Evolutionary conservation across 2,888 invertebrate genomes (phyloP), one percentile per base, ranked within the genome.

Genomic region (Noctua pronuba): DNA sequence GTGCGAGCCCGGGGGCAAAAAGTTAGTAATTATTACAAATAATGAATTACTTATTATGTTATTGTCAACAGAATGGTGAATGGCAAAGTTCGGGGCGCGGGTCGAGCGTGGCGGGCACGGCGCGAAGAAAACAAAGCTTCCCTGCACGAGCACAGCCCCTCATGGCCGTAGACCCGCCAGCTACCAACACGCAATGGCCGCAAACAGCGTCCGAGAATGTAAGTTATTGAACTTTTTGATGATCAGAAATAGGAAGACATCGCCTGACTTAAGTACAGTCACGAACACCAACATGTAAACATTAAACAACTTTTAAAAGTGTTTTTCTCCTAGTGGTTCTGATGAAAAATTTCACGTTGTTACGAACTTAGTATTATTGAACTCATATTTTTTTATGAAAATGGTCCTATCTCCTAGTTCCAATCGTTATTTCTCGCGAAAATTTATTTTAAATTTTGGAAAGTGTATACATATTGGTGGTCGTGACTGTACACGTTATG

Each of bases 71-170:
- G 96, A 96, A 96, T 82, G 95, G 96, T 65, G 96, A 96, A 73
- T 96, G 96, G 96, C 91, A 93, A 58, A 89, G 89, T 35, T 89
- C 92, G 1, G 90, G 90, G 0, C 92, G 93, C 71, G 93, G 95
- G 41, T 94, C 94, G 35, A 93, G 93, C n/a, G 96, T 95, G 68
- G 97, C 97, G 80, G 97, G 97, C 77, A 97, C 97, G 69, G 98
- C 98, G 84, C 97, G 98, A 85, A 97, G 98, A 94, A 98, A 98
- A 95, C 98, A 98, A 94, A 98, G 98, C 92, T 98, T 97, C 94
- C 98, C 98, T 3, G 98, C 98, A 87, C 97, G 98, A 89, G 98
- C 97, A 77, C 96, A 96, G 80, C 96, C 97, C 83, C 85, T 92
- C 66, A 86, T 91, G 46, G 77, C 89, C 75, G 85, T 87, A 69